Evolutionary conservation across 2,113 vertebrate genomes (phyloP).

Genomic region (Pseudopipra pipra): DNA sequence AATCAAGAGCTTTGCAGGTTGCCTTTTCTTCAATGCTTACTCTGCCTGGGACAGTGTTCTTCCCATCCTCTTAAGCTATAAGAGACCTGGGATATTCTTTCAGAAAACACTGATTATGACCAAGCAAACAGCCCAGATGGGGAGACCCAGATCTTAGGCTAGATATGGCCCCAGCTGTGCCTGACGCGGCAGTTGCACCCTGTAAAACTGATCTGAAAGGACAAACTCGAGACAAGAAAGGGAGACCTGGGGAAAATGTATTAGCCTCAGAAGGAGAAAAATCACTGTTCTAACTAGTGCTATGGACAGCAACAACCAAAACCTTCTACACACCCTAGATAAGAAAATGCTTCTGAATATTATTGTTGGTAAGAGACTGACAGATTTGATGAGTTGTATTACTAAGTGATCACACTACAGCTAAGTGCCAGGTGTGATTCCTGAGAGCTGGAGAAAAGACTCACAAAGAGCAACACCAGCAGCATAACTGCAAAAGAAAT

Average conservation of each 20-base stretch:
- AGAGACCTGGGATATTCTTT: background rate
- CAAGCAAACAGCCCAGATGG: background rate
- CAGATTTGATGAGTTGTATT: background rate
- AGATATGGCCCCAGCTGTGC: background rate
- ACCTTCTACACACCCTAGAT: background rate
- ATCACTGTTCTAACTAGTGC: background rate
- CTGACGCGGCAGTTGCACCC: rapidly evolving
- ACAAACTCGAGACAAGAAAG: background rate
- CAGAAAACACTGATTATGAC: background rate
- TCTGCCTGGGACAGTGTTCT: background rate
- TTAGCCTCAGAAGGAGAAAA: background rate
- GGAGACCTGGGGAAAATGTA: background rate
- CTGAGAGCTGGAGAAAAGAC: background rate
- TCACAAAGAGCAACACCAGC: background rate
- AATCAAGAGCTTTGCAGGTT: background rate
- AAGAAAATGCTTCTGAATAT: background rate
- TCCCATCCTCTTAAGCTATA: background rate
- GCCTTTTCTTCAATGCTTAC: background rate
- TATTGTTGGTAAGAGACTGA: background rate
- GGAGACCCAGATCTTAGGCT: background rate
- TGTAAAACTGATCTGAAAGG: background rate
- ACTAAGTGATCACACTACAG: background rate
- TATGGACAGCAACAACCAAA: background rate
- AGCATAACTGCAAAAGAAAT: background rate
- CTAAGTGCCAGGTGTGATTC: background rate